These are phyloP conservation scores for Pemphredon lugubris DNA, from an alignment of 2,888 invertebrate species.

Conservation along the genomic window DNA sequence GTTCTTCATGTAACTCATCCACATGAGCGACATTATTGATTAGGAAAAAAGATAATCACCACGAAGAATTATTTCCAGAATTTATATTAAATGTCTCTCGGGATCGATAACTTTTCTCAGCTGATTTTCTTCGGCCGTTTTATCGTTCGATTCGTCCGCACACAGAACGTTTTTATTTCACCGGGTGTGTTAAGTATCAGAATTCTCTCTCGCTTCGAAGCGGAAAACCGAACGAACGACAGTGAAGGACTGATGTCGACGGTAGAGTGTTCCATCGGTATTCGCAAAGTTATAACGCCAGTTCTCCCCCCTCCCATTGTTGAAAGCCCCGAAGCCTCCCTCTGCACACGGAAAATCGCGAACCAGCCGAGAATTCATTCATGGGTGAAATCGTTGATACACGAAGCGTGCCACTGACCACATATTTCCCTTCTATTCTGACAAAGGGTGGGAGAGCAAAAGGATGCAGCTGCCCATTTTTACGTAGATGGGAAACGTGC, in stretches of 20 bases:
- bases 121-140: no score
- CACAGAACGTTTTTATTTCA: neutral
- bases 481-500: neutral
- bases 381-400: slow-evolving; percentile 36
- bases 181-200: neutral
- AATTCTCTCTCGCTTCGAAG: slow-evolving; percentile 2
- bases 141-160: neutral
- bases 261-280: slow-evolving; percentile 52
- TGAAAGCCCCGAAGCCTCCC: slow-evolving; percentile 17
- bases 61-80: neutral
- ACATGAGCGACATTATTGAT: slow-evolving; percentile 82
- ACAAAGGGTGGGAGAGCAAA: no score
- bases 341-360: slow-evolving; percentile 59
- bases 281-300: slow-evolving; percentile 55
- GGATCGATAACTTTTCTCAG: no score
- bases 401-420: slow-evolving; percentile 16
- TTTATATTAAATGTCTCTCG: no score
- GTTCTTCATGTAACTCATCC: slow-evolving; percentile 82
- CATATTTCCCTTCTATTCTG: no score
- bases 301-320: slow-evolving; percentile 31
- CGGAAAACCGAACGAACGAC: slow-evolving; percentile 33
- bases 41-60: neutral
- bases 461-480: neutral
- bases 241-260: slow-evolving; percentile 48
- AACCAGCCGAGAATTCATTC: slow-evolving; percentile 57